A percentile compares a stretch with the other conserved stretches of the same genome.
Conservation (phyloP, 2,888 invertebrate genomes). For the Teleiodes luculella region DNA sequence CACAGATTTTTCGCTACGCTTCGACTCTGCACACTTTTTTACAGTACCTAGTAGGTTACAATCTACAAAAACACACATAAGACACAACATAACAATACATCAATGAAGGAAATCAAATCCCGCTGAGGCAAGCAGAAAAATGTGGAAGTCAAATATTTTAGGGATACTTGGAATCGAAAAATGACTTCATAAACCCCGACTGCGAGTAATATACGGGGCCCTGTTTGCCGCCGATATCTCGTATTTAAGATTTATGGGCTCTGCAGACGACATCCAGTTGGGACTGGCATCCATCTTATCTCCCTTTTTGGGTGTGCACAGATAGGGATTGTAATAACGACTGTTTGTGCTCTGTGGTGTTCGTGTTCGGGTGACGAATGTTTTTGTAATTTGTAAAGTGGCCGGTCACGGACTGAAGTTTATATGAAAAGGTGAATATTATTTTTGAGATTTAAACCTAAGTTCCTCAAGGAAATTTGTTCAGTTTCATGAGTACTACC, state of each 20-base stretch:
- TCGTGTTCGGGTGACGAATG: too few relatives aligned
- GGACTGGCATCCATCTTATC: conserved; percentile 5
- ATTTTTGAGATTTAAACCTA: too few relatives aligned
- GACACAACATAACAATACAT: not conserved
- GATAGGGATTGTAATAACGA: not conserved
- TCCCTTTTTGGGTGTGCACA: not conserved
- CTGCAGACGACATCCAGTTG: conserved; percentile 12
- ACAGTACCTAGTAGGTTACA: too few relatives aligned
- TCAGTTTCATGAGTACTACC: too few relatives aligned
- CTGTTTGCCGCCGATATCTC: conserved; percentile 15
- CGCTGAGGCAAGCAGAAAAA: not conserved
- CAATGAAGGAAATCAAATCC: not conserved
- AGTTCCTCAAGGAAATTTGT: too few relatives aligned
- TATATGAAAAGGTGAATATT: too few relatives aligned
- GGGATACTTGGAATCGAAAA: conserved; percentile 9
- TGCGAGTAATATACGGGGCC: conserved; percentile 12
- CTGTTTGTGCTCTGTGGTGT: too few relatives aligned
- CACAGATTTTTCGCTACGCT: too few relatives aligned
- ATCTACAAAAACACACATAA: too few relatives aligned
- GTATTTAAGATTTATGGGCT: conserved; percentile 12
- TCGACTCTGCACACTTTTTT: too few relatives aligned
- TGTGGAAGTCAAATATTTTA: not conserved
- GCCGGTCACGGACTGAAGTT: too few relatives aligned
- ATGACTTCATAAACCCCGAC: conserved; percentile 9
- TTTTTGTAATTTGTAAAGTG: too few relatives aligned